These are phyloP conservation scores for Temnothorax ravouxi DNA, from an alignment of 2,888 invertebrate genomes.

Conservation along the genomic window DNA sequence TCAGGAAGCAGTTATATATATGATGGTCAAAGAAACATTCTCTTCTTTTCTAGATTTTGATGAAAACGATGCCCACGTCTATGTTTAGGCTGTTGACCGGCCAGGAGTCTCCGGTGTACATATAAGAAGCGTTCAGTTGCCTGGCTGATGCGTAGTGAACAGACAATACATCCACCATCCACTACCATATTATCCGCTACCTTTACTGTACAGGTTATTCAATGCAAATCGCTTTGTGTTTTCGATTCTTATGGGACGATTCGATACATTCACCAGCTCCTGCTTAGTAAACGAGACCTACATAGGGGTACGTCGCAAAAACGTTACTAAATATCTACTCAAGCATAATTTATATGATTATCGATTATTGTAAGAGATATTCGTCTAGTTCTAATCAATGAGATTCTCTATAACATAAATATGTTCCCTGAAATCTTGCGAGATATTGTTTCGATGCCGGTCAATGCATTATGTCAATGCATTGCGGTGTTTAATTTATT, in stretches of 20 bases:
- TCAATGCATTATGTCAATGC: not conserved
- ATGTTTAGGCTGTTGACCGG: slow-evolving; percentile 99
- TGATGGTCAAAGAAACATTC: not conserved
- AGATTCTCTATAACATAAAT: slow-evolving; percentile 72
- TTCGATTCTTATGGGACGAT: slow-evolving; percentile 77
- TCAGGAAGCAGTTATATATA: not conserved
- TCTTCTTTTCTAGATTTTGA: slow-evolving; percentile 93
- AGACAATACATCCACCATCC: slow-evolving; percentile 86
- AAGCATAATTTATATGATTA: slow-evolving; percentile 80
- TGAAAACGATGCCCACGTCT: slow-evolving; percentile 99
- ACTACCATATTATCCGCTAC: slow-evolving; percentile 80
- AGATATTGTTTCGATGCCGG: slow-evolving; percentile 9
- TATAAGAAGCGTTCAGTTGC: slow-evolving; percentile 88
- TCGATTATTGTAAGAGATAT: slow-evolving; percentile 62
- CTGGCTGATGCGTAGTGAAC: slow-evolving; percentile 84
- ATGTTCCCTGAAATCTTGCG: slow-evolving; percentile 2
- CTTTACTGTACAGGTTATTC: slow-evolving; percentile 81
- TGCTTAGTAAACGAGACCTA: slow-evolving; percentile 76
- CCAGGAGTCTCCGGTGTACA: slow-evolving; percentile 99
- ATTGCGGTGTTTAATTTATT: slow-evolving; percentile 6
- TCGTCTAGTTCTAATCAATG: slow-evolving; percentile 68
- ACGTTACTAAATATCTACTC: slow-evolving; percentile 81
- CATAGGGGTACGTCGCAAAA: slow-evolving; percentile 75
- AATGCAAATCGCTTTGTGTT: slow-evolving; percentile 81
- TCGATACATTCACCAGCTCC: slow-evolving; percentile 78